Conservation (phyloP, 2,888 invertebrate species). For the Apodemia duryi region DNA sequence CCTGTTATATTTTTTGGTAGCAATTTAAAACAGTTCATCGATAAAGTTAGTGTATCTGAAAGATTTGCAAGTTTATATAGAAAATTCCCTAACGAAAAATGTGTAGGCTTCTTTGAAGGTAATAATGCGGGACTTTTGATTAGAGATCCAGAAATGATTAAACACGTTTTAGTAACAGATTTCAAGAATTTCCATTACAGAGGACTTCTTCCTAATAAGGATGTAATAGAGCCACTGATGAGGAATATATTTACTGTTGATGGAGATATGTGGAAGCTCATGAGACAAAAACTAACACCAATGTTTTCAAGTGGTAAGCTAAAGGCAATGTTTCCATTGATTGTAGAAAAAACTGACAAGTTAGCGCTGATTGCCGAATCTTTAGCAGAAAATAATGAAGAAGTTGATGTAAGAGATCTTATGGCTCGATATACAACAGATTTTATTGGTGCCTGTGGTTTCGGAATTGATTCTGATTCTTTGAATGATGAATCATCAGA, state of each 20-base stretch:
- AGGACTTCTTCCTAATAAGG: conserved; percentile 35
- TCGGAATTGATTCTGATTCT: conserved; percentile 41
- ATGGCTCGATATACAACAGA: conserved; percentile 46
- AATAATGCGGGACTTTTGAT: conserved; percentile 36
- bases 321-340: conserved; percentile 45
- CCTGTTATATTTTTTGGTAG: conserved; percentile 39
- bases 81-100: conserved; percentile 37
- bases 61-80: conserved; percentile 33
- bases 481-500: conserved; percentile 39
- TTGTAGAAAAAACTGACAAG: conserved; percentile 38
- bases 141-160: conserved; percentile 41
- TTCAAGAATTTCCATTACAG: conserved; percentile 38
- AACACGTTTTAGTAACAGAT: conserved; percentile 37
- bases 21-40: conserved; percentile 27
- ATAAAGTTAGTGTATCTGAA: conserved; percentile 32
- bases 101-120: conserved; percentile 40
- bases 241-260: conserved; percentile 41
- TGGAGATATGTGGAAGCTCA: conserved; percentile 44
- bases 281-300: conserved; percentile 43
- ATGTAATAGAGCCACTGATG: conserved; percentile 36
- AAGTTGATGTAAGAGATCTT: conserved; percentile 39
- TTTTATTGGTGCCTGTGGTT: conserved; percentile 43
- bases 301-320: conserved; percentile 41
- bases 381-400: conserved; percentile 30
- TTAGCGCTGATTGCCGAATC: conserved; percentile 34